Evolutionary conservation across 2,888 invertebrate species (phyloP), one percentile per base, ranked within the genome.

Genomic region (Endomychus coccineus): DNA sequence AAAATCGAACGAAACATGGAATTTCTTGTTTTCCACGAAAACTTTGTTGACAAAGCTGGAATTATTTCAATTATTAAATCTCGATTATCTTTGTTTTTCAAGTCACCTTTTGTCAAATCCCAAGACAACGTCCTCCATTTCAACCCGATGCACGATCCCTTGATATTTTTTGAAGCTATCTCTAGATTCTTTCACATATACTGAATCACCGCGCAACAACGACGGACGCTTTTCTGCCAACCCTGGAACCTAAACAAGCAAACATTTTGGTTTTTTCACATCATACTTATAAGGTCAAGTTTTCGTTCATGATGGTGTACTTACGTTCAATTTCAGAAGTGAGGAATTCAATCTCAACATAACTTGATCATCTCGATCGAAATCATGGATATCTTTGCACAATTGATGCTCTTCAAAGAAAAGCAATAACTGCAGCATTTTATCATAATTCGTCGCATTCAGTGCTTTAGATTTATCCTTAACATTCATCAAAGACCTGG

Each of bases 221-320:
- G 62, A 63, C 2, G 65, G 65, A 14, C 63, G 49, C 12, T 55
- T 52, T 49, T 65, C 65, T 3, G 59, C 56, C 21, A 65, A 43
- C 12, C 58, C 61, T 17, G 63, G 58, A 13, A 65, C 61, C 59
- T 62, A 34, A 29, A 40, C 27, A 29, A 28, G 41, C 10, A 4
- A 7, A 16, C 6, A 13, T 37, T 24, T 13, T 37, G n/a, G 11
- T 16, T 10, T 22, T 17, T 38, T 39, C n/a, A n/a, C n/a, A n/a
- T n/a, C n/a, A n/a, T n/a, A n/a, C n/a, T n/a, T n/a, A n/a, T n/a
- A n/a, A n/a, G n/a, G n/a, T n/a, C n/a, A n/a, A n/a, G n/a, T n/a
- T n/a, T n/a, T n/a, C n/a, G n/a, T n/a, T n/a, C n/a, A n/a, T n/a
- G n/a, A n/a, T n/a, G n/a, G n/a, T n/a, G n/a, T n/a, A n/a, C n/a